These are phyloP conservation scores for Pseudorhombus dupliciocellatus DNA, from an alignment of 2,113 vertebrate genomes.

Conservation along the genomic window DNA sequence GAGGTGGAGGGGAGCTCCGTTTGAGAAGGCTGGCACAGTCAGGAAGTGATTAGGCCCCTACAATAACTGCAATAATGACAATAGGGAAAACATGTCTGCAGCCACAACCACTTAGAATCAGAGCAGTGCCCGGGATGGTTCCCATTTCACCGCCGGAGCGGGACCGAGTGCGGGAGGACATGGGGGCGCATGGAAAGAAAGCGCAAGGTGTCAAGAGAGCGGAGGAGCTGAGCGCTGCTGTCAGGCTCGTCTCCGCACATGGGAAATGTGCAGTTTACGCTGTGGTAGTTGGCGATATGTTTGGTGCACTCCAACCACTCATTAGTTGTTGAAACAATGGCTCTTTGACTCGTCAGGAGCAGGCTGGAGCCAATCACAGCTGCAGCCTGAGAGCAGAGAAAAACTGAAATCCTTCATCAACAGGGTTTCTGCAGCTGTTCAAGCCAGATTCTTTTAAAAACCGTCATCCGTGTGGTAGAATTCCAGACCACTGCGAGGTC, in stretches of 20 bases:
- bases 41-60: conserved; percentile 76
- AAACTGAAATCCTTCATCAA: too few relatives aligned
- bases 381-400: not conserved
- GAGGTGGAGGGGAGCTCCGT: conserved; percentile 49
- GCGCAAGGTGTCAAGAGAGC: conserved; percentile 6
- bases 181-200: conserved; percentile 44
- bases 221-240: not conserved
- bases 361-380: not conserved
- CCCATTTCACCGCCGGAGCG: conserved; percentile 57
- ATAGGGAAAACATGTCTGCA: conserved; percentile 70
- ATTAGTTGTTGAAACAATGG: not conserved
- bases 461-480: too few relatives aligned
- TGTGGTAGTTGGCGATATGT: not conserved
- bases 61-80: conserved; percentile 75
- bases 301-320: not conserved
- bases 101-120: conserved; percentile 71
- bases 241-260: not conserved
- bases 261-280: not conserved
- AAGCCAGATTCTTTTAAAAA: too few relatives aligned
- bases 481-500: too few relatives aligned
- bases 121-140: conserved; percentile 53
- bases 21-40: conserved; percentile 57
- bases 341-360: not conserved
- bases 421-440: too few relatives aligned
- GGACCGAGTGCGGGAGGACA: conserved; percentile 16